phyloP scores from a whole-genome alignment of 1,140 invertebrate genomes.

The Pseudobourletiella spinata region DNA sequence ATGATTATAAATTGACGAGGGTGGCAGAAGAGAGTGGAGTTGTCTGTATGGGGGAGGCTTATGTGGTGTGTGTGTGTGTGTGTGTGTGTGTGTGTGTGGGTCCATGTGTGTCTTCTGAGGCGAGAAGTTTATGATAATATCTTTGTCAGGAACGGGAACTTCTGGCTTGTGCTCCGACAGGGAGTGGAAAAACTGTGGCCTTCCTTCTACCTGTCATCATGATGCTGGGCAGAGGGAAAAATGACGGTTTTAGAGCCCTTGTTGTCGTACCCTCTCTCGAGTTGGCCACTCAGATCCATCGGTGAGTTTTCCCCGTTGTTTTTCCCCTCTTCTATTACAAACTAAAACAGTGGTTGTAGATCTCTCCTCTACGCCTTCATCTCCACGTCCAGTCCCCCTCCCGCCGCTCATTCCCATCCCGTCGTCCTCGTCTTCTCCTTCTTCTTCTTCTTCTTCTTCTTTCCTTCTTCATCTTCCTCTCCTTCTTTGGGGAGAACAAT shows the following conservation, averaged over 20 bases:
- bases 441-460: slow-evolving; percentile 11
- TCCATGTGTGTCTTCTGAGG: too few relatives aligned
- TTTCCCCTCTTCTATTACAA: neutral
- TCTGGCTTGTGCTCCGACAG: slow-evolving; percentile 88
- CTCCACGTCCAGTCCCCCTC: too few relatives aligned
- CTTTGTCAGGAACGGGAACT: slow-evolving; percentile 63
- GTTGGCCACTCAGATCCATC: slow-evolving; percentile 75
- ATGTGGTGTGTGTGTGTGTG: too few relatives aligned
- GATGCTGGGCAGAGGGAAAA: slow-evolving; percentile 52
- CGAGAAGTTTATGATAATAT: neutral
- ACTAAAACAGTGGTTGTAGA: too few relatives aligned
- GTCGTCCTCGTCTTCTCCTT: slow-evolving; percentile 6
- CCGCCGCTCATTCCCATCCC: neutral
- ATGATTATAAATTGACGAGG: slow-evolving; percentile 6
- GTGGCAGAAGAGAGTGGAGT: neutral
- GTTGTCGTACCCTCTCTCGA: slow-evolving; percentile 88
- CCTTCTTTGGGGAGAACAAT: too few relatives aligned
- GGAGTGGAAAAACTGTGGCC: slow-evolving; percentile 78
- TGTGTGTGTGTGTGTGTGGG: too few relatives aligned
- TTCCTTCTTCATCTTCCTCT: too few relatives aligned
- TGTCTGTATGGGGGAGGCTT: too few relatives aligned
- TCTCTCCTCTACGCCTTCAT: too few relatives aligned
- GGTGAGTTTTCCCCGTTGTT: slow-evolving; percentile 25
- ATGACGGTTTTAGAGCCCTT: slow-evolving; percentile 67
- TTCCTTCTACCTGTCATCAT: slow-evolving; percentile 73